These are phyloP conservation scores for Heliothis virescens DNA, from an alignment of 1,140 invertebrate genomes.

Conservation along the genomic window DNA sequence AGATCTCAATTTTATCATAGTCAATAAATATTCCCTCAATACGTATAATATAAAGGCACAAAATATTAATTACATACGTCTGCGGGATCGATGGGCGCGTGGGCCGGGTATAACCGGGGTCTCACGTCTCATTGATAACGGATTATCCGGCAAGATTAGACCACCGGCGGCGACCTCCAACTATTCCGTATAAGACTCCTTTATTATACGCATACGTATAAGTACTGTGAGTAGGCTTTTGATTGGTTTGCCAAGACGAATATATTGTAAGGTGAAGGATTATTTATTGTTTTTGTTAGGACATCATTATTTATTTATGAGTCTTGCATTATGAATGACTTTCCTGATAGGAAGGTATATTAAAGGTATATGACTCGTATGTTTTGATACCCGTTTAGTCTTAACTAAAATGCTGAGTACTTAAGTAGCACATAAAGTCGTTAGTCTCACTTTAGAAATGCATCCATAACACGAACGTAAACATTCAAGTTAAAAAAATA, in stretches of 20 bases:
- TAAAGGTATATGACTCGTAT: no score
- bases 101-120: constrained; percentile 54
- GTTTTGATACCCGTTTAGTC: no score
- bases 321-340: not conserved
- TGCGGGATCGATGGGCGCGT: constrained; percentile 12
- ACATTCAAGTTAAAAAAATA: not conserved
- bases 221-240: constrained; percentile 11
- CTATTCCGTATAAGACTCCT: constrained; percentile 68
- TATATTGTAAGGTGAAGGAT: constrained; percentile 12
- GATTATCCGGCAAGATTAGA: constrained; percentile 79
- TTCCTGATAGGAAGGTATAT: no score
- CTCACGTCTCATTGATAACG: constrained; percentile 76
- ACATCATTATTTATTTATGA: not conserved
- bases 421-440: no score
- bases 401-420: no score
- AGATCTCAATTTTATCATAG: no score
- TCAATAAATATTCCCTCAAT: not conserved
- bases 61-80: constrained; percentile 46
- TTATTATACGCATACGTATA: constrained; percentile 66
- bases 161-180: constrained; percentile 64
- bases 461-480: not conserved
- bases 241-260: constrained; percentile 37
- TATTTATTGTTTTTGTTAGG: not conserved
- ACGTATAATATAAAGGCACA: not conserved
- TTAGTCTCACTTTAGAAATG: no score